Evolutionary conservation across 2,888 invertebrate genomes (phyloP).

Genomic region (Camptogramma bilineatum): DNA sequence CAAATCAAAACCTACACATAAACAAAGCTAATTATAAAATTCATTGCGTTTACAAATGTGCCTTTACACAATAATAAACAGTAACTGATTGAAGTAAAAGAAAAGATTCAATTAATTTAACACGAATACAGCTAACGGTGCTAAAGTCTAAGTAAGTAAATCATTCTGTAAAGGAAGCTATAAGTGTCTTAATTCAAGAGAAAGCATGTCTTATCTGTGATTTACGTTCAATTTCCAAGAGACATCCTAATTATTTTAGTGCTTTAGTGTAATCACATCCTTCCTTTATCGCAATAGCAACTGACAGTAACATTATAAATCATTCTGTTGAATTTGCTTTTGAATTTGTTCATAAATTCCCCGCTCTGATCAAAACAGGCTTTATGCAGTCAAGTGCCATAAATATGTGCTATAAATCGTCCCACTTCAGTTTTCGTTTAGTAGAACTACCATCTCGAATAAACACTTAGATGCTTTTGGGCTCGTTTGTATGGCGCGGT

Average conservation of each 20-base stretch:
- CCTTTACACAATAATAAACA: not conserved
- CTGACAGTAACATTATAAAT: slow-evolving; percentile 21
- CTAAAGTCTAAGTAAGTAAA: slow-evolving; percentile 8
- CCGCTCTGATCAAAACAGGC: slow-evolving; percentile 46
- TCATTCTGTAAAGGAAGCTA: slow-evolving; percentile 10
- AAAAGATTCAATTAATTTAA: not conserved
- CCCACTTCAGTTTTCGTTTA: slow-evolving; percentile 52
- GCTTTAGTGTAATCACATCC: slow-evolving; percentile 18
- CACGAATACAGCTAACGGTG: not conserved
- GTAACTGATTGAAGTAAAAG: not conserved
- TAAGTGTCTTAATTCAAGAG: slow-evolving; percentile 20
- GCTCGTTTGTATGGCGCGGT: slow-evolving; percentile 38
- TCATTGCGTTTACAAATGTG: not conserved
- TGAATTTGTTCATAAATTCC: slow-evolving; percentile 28
- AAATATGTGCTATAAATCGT: slow-evolving; percentile 52
- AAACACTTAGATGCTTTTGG: slow-evolving; percentile 46
- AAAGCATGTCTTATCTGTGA: slow-evolving; percentile 18
- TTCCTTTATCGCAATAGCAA: slow-evolving; percentile 16
- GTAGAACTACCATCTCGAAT: slow-evolving; percentile 49
- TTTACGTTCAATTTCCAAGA: slow-evolving; percentile 27
- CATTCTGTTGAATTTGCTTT: slow-evolving; percentile 19
- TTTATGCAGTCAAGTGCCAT: slow-evolving; percentile 52
- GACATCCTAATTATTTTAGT: slow-evolving; percentile 17
- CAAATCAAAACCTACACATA: not conserved
- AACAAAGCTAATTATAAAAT: not conserved